Evolutionary conservation across 2,113 vertebrate species (phyloP).

Genomic region (Candoia aspera): DNA sequence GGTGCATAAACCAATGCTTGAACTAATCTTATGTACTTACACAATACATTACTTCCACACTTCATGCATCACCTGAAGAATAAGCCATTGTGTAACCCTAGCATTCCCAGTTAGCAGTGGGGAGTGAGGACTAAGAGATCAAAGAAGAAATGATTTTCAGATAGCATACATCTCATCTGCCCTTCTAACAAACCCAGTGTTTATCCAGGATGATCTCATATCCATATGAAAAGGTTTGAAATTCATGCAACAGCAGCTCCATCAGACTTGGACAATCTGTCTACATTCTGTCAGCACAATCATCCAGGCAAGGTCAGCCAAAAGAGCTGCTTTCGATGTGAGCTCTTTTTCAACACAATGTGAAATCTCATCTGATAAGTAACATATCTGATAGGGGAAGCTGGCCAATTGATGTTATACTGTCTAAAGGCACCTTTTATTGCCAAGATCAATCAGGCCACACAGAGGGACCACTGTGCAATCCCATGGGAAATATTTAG

Average conservation of each 20-base stretch:
- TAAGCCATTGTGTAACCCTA: background rate
- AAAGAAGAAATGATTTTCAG: background rate
- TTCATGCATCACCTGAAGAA: background rate
- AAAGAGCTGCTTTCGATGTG: background rate
- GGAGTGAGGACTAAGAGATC: background rate
- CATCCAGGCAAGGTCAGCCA: background rate
- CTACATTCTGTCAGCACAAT: background rate
- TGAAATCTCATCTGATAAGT: constrained; percentile 5
- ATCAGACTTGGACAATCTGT: background rate
- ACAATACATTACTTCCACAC: background rate
- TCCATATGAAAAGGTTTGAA: background rate
- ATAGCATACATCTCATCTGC: background rate
- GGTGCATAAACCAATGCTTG: background rate
- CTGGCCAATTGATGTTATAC: background rate
- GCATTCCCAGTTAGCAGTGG: background rate
- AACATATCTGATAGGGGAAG: background rate
- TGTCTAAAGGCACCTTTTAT: background rate
- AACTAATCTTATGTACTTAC: background rate
- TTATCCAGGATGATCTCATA: background rate
- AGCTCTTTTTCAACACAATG: background rate
- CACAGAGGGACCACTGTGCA: background rate
- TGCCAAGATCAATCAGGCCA: background rate
- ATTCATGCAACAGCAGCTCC: constrained; percentile 13
- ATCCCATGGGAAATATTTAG: background rate
- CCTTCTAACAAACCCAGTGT: background rate